Base-by-base conservation (phyloP, 92 coral and sea anemone genomes). In the Porites divaricata region DNA sequence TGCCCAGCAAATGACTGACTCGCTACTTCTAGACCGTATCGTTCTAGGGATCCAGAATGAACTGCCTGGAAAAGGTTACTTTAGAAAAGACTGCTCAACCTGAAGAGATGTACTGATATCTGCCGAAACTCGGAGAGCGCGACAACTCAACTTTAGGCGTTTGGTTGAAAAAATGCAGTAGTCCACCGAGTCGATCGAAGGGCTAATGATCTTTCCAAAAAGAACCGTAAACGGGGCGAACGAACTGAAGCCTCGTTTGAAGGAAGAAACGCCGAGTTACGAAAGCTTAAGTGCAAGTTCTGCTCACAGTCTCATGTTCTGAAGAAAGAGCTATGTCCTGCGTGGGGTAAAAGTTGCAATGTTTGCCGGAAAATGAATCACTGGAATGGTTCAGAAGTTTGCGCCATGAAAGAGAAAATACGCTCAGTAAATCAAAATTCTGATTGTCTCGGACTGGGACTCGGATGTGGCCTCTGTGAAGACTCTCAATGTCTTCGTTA, bases 401-500 rank as follows among this genome's bases (percentile, higher is more conserved):
- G 76, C 16, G 69, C 50, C 25, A 52, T 52, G 57, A 52, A 52
- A 52, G 57, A 52, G 13, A 52, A 58, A 20, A 21, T 70, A 20
- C 81, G 23, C 72, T 48, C 28, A 24, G 74, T 84, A 45, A 72
- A 59, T 28, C n/a, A 59, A 61, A 20, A 49, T 62, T 50, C 74
- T 21, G 71, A 58, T 9, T 72, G 13, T n/a, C 35, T 66, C 77
- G 7, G 88, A 83, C 41, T 83, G 76, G 9, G 79, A 83, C 72
- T 83, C 88, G 8, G 81, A 75, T 21, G 88, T 83, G 88, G 88
- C 88, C 56, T 74, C 79, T 17, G 67, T 83, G 51, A 74, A 71
- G 57, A 59, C 81, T 26, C 80, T 83, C 53, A 61, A 26, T 63
- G 81, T 63, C 11, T 63, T 62, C 74, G 87, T 83, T 7, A 83